Conservation (phyloP, 2,888 invertebrate species). For the Nomada lathburiana region DNA sequence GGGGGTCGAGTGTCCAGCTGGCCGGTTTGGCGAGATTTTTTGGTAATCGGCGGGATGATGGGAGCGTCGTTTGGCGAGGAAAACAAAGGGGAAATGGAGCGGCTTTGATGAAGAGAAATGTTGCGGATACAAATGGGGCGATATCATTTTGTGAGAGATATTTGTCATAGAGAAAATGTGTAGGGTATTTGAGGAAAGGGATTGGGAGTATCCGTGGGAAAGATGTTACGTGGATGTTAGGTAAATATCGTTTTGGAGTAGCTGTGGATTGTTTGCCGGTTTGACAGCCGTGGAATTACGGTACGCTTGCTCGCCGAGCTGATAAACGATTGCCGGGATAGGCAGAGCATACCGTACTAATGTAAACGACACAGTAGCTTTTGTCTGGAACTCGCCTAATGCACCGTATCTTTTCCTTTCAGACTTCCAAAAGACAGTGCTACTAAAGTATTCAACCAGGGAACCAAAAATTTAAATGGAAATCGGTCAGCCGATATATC, state of each 20-base stretch:
- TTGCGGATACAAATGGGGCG: not conserved
- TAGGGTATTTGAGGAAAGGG: not conserved
- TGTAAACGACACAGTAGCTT: conserved; percentile 21
- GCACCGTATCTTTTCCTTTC: conserved; percentile 12
- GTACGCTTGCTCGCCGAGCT: conserved; percentile 9
- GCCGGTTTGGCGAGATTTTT: conserved; percentile 6
- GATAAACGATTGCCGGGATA: conserved; percentile 12
- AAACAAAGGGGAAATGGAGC: conserved; percentile 35
- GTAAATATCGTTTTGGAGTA: conserved; percentile 26
- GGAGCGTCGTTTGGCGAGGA: conserved; percentile 9
- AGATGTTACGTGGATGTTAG: not conserved
- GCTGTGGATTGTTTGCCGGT: conserved; percentile 63
- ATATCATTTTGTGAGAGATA: not conserved
- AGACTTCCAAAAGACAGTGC: too few relatives aligned
- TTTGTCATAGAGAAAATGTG: not conserved
- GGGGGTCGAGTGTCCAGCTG: not conserved
- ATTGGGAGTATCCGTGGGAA: not conserved
- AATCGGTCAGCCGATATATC: not conserved
- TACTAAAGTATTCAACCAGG: not conserved
- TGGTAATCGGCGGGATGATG: conserved; percentile 2
- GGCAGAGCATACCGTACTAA: conserved; percentile 12
- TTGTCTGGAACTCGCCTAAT: conserved; percentile 42
- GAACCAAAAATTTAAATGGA: not conserved
- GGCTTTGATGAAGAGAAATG: not conserved
- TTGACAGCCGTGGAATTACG: conserved; percentile 23